These are phyloP conservation scores for Limenitis camilla DNA, from an alignment of 2,888 invertebrate species.

Conservation along the genomic window DNA sequence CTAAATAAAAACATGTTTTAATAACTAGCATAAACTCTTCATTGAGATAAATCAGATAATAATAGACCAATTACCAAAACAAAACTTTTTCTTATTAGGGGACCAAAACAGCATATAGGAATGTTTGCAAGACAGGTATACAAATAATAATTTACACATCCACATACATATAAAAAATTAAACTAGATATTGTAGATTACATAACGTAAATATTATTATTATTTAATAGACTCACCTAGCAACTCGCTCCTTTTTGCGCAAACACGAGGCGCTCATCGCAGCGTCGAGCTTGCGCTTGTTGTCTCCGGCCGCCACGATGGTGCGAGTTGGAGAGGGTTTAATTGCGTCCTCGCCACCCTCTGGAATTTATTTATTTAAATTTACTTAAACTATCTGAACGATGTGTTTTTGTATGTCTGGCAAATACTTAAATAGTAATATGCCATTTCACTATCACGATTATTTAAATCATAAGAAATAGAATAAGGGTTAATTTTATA, in stretches of 20 bases:
- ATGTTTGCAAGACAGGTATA: too few relatives aligned
- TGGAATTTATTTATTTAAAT: conserved; percentile 21
- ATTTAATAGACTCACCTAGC: conserved; percentile 43
- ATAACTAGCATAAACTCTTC: too few relatives aligned
- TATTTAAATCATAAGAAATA: too few relatives aligned
- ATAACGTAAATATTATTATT: background rate
- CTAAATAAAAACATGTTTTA: too few relatives aligned
- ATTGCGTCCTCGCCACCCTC: conserved; percentile 75
- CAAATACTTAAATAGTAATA: conserved; percentile 42
- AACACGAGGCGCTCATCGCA: conserved; percentile 75
- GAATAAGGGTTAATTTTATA: conserved; percentile 19
- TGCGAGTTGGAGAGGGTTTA: conserved; percentile 77
- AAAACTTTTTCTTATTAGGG: too few relatives aligned
- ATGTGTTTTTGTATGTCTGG: conserved; percentile 74
- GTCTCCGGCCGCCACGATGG: conserved; percentile 71
- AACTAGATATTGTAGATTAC: background rate
- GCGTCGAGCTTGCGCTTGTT: conserved; percentile 84
- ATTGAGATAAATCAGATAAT: too few relatives aligned
- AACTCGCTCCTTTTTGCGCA: conserved; percentile 79
- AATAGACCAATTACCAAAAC: too few relatives aligned
- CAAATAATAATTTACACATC: too few relatives aligned
- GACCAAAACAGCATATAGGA: too few relatives aligned
- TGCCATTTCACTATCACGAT: too few relatives aligned
- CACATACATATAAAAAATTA: too few relatives aligned
- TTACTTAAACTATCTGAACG: conserved; percentile 34